phyloP scores from a whole-genome alignment of 2,113 vertebrate genomes.

The Tonatia bakeri region DNA sequence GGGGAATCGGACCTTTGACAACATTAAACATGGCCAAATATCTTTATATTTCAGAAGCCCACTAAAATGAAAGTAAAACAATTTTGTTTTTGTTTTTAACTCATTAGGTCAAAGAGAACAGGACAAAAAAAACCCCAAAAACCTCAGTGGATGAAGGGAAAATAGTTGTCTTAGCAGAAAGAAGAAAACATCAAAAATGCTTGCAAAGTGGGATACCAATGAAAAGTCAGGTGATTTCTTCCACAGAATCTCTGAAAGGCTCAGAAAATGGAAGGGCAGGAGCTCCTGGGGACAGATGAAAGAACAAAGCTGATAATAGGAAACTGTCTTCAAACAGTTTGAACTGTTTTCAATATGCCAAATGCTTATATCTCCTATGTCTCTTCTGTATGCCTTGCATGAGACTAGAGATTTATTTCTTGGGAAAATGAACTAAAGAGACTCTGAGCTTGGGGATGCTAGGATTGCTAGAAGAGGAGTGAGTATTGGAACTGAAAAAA shows the following conservation, averaged over 20 bases:
- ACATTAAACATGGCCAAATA: neutral
- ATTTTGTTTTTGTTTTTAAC: neutral
- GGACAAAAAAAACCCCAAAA: neutral
- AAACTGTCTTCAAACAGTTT: neutral
- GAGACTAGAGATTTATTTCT: neutral
- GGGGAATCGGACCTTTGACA: neutral
- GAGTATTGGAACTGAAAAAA: neutral
- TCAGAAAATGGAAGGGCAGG: neutral
- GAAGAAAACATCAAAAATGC: neutral
- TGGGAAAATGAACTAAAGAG: neutral
- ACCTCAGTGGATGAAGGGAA: neutral
- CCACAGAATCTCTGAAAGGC: neutral
- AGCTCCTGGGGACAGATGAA: neutral
- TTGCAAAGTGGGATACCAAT: neutral
- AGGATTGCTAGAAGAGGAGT: neutral
- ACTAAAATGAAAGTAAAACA: neutral
- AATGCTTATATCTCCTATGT: neutral
- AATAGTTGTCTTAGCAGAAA: slow-evolving; percentile 24
- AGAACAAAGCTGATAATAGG: neutral
- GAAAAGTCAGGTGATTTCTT: neutral
- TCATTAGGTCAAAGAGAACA: neutral
- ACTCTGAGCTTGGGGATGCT: neutral
- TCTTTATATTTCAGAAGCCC: neutral
- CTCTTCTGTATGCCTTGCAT: neutral
- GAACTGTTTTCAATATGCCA: neutral